These are phyloP conservation scores for Sarcophilus harrisii DNA, from an alignment of 2,797 vertebrate genomes.

Conservation along the genomic window DNA sequence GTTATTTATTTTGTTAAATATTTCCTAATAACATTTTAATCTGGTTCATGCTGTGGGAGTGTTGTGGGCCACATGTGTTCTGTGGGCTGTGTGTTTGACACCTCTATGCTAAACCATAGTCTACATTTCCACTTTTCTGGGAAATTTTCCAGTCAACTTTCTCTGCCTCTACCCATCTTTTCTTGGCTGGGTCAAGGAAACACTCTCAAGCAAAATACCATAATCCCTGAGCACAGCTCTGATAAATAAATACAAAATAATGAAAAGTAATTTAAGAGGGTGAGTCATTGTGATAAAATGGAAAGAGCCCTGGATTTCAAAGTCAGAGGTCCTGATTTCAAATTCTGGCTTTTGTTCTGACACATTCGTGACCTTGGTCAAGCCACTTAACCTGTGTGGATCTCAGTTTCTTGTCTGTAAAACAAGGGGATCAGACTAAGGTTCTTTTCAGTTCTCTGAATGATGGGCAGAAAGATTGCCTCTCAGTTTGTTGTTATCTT, in stretches of 20 bases:
- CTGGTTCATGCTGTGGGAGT: not conserved
- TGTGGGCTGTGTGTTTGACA: not conserved
- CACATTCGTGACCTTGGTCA: not conserved
- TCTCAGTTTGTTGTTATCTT: not conserved
- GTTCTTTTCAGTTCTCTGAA: not conserved
- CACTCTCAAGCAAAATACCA: not conserved
- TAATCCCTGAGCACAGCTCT: not conserved
- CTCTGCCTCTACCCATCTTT: not conserved
- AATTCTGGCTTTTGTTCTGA: not conserved
- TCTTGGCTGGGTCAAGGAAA: conserved; percentile 1
- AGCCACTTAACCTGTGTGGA: not conserved
- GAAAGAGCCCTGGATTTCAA: not conserved
- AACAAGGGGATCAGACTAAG: not conserved
- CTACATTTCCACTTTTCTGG: not conserved
- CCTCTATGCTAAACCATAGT: not conserved
- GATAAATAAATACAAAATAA: not conserved
- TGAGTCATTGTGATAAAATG: not conserved
- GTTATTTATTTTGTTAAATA: not conserved
- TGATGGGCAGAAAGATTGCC: not conserved
- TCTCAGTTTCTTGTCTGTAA: not conserved
- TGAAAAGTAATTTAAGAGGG: not conserved
- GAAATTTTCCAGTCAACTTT: not conserved
- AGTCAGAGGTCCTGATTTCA: not conserved
- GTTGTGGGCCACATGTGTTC: not conserved
- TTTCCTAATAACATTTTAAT: not conserved